phyloP scores from a whole-genome alignment of 2,113 vertebrate species.

The Tauraco erythrolophus region DNA sequence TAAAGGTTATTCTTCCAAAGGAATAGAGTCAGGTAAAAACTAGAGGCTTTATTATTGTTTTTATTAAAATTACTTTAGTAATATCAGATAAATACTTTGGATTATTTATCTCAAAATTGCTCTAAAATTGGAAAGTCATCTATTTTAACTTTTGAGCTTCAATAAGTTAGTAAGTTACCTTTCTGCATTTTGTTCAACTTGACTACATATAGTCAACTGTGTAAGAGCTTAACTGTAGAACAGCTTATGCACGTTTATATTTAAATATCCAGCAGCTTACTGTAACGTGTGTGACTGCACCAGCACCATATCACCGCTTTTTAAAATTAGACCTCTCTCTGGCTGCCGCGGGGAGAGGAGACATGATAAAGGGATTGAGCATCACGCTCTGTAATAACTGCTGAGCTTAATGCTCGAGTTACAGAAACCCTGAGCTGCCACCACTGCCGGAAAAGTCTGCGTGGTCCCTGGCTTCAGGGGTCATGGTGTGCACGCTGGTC shows the following conservation, averaged over 20 bases:
- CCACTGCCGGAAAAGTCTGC: not conserved
- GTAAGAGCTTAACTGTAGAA: rapidly evolving
- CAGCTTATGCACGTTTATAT: not conserved
- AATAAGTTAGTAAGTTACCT: too few species aligned
- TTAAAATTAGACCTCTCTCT: conserved; percentile 54
- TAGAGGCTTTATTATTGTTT: rapidly evolving
- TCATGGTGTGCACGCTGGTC: rapidly evolving
- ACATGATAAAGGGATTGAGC: conserved; percentile 38
- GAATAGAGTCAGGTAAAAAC: not conserved
- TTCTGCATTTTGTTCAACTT: not conserved
- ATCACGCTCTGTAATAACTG: not conserved
- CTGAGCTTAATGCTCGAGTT: not conserved
- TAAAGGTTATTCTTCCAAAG: not conserved
- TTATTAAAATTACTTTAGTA: not conserved
- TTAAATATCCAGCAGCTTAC: not conserved
- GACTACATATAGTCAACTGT: rapidly evolving
- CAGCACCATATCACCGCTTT: conserved; percentile 24
- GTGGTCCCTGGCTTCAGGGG: not conserved
- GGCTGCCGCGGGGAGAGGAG: not conserved
- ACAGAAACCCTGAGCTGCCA: not conserved
- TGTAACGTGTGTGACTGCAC: not conserved
- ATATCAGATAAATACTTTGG: not conserved
- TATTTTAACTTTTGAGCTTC: not conserved
- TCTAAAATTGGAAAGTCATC: not conserved
- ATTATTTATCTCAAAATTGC: not conserved